A percentile compares a stretch with the other conserved stretches of the same genome.
phyloP scores from a whole-genome alignment of 2,113 vertebrate genomes.

The Coreoperca whiteheadi region DNA sequence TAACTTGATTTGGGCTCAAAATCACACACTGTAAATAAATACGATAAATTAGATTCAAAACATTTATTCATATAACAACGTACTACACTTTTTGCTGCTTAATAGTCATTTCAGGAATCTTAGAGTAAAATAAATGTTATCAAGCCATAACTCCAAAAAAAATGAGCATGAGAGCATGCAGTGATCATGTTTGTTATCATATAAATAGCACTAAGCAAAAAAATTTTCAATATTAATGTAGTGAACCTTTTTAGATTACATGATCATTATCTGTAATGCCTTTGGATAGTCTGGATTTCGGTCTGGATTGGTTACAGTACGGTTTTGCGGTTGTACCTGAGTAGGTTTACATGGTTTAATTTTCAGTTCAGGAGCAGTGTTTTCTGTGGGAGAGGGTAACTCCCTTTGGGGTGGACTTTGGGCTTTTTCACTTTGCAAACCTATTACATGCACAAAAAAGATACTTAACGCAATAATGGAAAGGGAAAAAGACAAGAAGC shows the following conservation, averaged over 20 bases:
- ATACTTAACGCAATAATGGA: no score
- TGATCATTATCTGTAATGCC: background rate
- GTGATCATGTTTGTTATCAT: background rate
- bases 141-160: background rate
- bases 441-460: no score
- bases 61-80: background rate
- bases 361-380: no score
- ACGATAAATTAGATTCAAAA: background rate
- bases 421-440: no score
- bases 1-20: conserved; percentile 12
- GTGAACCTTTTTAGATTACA: background rate
- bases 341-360: no score
- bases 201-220: background rate
- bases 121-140: background rate
- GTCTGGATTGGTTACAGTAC: no score
- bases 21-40: background rate
- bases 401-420: no score
- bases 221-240: background rate
- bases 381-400: no score
- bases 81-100: background rate
- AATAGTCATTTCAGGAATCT: background rate
- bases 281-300: conserved; percentile 10
- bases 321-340: no score
- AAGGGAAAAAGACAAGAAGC: no score
- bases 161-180: background rate